These are phyloP conservation scores for Himalopsyche tibetana DNA, from an alignment of 2,888 invertebrate species.

Conservation along the genomic window DNA sequence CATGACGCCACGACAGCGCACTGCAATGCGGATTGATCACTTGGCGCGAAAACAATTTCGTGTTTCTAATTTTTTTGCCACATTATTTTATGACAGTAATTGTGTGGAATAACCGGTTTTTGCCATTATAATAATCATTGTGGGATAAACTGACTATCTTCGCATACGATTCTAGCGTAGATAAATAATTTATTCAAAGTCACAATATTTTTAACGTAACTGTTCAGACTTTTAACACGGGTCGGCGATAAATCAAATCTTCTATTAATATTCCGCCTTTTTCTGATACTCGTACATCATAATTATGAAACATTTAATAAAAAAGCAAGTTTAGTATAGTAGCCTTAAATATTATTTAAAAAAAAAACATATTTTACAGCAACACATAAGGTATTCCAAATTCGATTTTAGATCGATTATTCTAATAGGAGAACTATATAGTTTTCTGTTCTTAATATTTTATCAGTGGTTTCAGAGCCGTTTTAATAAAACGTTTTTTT, in stretches of 20 bases:
- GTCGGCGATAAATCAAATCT: slow-evolving; percentile 5
- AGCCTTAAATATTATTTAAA: not conserved
- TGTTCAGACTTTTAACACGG: not conserved
- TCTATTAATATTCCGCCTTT: slow-evolving; percentile 2
- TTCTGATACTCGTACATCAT: slow-evolving; percentile 4
- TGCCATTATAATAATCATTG: not conserved
- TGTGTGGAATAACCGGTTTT: slow-evolving; percentile 16
- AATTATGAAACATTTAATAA: slow-evolving; percentile 24
- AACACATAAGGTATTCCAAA: too few species aligned
- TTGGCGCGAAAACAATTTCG: not conserved
- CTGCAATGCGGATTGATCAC: not conserved
- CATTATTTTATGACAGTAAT: slow-evolving; percentile 5
- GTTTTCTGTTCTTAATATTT: too few species aligned
- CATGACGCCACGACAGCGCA: too few species aligned
- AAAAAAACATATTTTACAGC: not conserved
- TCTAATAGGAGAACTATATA: too few species aligned
- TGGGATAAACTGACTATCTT: not conserved
- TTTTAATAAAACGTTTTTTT: too few species aligned
- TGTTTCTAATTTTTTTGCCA: not conserved
- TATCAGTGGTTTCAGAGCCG: too few species aligned
- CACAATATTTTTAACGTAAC: not conserved
- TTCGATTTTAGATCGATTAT: too few species aligned
- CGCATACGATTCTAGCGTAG: not conserved
- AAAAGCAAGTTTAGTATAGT: not conserved
- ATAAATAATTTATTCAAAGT: slow-evolving; percentile 13